Base-by-base conservation (phyloP, 2,113 vertebrate species). In the Pelusios castaneus region DNA sequence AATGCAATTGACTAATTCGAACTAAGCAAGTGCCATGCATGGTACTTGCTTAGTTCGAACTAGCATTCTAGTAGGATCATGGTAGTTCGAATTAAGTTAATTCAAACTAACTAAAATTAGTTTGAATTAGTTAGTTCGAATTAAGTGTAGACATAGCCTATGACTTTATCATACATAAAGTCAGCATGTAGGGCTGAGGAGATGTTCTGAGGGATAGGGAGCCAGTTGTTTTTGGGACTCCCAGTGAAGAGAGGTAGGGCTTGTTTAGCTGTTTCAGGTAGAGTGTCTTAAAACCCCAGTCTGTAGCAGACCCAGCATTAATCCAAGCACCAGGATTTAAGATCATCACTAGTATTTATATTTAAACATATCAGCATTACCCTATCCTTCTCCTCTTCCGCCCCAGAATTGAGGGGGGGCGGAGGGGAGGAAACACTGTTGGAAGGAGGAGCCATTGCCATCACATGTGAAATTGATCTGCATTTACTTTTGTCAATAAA, bases 371-470 rank as follows among this genome's bases (percentile, higher is more conserved):
- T 17, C n/a, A 73, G n/a, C 19, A 41, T n/a, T 41, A 19, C 10
- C n/a, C 67, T 41, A 19, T 22, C n/a, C n/a, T 38, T 19, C 63
- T 38, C n/a, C 21, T 4, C 67, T 70, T n/a, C n/a, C 16, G 10
- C 63, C n/a, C 19, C 19, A 34, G 12, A 31, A 13, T 11, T 12
- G 6, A 3, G 25, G 56, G 10, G 12, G 55, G 22, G 22, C 14
- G 4, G 0, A n/a, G 12, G 55, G 22, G 22, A 34, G 4, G 0
- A n/a, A 38, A 5, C 34, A 77, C 29, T 0, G 0, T 5, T 29
- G 19, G 1, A 34, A 86, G 19, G 55, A 78, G 22, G 67, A 94
- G 24, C 82, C n/a, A 83, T 38, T 78, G 47, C 47, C 58, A 5
- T 10, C n/a, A 79, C 14, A 2, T 12, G n/a, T 38, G 21, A 70